These are phyloP conservation scores for Probosciger aterrimus DNA, from an alignment of 2,113 vertebrate genomes.

Conservation along the genomic window DNA sequence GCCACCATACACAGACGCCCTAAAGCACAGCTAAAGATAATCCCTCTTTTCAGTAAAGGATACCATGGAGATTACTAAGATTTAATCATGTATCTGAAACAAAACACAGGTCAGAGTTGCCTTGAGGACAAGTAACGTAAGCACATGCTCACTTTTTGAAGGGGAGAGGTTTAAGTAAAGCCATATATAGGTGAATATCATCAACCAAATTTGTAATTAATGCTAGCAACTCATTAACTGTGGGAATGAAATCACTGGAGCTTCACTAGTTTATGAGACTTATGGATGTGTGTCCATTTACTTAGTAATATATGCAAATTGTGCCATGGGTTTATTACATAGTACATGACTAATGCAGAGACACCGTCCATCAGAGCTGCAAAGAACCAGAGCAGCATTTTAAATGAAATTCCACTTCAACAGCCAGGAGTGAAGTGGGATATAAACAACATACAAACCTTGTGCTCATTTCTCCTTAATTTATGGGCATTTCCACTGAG, in stretches of 20 bases:
- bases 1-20: not conserved
- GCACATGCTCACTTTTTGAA: not conserved
- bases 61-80: not conserved
- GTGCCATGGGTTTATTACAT: not conserved
- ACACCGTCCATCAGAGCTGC: not conserved
- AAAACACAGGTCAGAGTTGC: not conserved
- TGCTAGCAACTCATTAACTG: not conserved
- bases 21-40: not conserved
- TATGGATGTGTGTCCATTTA: not conserved
- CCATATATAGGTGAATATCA: not conserved
- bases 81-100: not conserved
- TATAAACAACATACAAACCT: not conserved
- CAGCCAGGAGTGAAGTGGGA: not conserved
- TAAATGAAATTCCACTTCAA: not conserved
- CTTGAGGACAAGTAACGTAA: not conserved
- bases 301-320: not conserved
- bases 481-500: not conserved
- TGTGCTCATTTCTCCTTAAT: not conserved
- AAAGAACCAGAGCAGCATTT: not conserved
- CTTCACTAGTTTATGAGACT: not conserved
- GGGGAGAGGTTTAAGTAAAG: not conserved
- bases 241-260: not conserved
- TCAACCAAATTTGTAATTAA: not conserved
- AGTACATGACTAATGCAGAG: not conserved
- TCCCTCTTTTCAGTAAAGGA: not conserved